phyloP scores from a whole-genome alignment of 2,113 vertebrate species.

The Acanthisitta chloris region DNA sequence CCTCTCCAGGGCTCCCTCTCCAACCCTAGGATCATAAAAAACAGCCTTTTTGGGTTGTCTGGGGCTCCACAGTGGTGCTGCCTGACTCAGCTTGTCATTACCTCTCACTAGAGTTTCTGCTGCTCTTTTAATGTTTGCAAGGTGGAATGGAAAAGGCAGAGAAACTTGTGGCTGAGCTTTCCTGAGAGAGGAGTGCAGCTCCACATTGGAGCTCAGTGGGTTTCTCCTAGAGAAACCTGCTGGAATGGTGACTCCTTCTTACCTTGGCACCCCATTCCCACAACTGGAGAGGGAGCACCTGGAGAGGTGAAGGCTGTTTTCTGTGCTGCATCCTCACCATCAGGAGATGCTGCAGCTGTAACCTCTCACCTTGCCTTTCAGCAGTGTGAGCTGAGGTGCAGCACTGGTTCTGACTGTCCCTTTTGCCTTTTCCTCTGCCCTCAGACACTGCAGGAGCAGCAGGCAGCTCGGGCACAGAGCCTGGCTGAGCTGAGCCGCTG shows the following conservation, averaged over 20 bases:
- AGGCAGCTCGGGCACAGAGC: conserved; percentile 83
- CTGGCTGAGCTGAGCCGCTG: conserved; percentile 85
- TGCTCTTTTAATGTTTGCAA: neutral
- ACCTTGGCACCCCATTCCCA: accelerated
- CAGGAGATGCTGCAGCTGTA: conserved; percentile 36
- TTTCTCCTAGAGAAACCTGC: neutral
- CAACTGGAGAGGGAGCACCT: neutral
- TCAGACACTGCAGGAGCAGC: conserved; percentile 91
- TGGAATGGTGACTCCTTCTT: accelerated
- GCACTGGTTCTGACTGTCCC: neutral
- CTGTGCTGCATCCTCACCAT: conserved; percentile 51
- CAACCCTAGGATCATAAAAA: neutral
- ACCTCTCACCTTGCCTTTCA: conserved; percentile 67
- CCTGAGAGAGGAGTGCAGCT: neutral
- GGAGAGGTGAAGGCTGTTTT: conserved; percentile 38
- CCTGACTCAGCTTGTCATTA: neutral
- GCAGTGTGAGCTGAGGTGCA: neutral
- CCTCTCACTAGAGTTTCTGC: neutral
- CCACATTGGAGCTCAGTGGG: neutral
- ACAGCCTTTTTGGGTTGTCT: accelerated
- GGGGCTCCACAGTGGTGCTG: neutral
- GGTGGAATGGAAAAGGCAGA: neutral
- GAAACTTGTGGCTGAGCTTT: neutral
- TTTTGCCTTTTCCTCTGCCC: conserved; percentile 39
- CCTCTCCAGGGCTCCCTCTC: conserved; percentile 21